phyloP scores from a whole-genome alignment of 1,140 invertebrate genomes.

The Aphidius ervi region DNA sequence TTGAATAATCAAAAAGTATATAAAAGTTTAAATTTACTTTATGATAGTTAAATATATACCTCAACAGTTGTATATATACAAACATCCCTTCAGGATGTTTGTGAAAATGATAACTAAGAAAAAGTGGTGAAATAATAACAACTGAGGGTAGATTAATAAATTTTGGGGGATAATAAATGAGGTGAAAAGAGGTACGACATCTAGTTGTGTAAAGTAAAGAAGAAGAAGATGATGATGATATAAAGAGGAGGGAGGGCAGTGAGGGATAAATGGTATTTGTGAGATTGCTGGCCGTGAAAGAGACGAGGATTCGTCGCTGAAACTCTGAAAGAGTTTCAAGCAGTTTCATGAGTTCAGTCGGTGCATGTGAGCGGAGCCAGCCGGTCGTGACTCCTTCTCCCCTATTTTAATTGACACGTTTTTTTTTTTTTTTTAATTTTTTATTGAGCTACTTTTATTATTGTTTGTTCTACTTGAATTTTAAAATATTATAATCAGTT shows the following conservation, averaged over 20 bases:
- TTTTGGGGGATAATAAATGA: background rate
- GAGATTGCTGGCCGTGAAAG: constrained; percentile 14
- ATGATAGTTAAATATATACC: too few species aligned
- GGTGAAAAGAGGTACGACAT: background rate
- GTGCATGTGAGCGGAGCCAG: constrained; percentile 24
- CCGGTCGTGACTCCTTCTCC: constrained; percentile 21
- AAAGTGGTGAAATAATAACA: too few species aligned
- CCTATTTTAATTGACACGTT: constrained; percentile 4
- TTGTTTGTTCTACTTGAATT: too few species aligned
- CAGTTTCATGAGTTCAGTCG: constrained; percentile 17
- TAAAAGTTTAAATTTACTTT: too few species aligned
- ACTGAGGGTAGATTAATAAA: too few species aligned
- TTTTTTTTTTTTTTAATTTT: background rate
- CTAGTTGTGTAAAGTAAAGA: too few species aligned
- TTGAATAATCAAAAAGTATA: too few species aligned
- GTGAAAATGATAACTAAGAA: too few species aligned
- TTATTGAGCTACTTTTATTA: too few species aligned
- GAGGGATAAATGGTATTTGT: constrained; percentile 18
- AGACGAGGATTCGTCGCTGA: constrained; percentile 19
- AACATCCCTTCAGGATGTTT: too few species aligned
- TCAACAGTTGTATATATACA: too few species aligned
- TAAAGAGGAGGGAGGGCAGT: background rate
- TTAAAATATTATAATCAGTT: too few species aligned
- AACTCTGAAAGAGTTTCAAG: background rate
- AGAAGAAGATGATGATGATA: background rate